A percentile compares a stretch with the other conserved stretches of the same genome.
phyloP scores from a whole-genome alignment of 2,113 vertebrate species.

The Bucco capensis region DNA sequence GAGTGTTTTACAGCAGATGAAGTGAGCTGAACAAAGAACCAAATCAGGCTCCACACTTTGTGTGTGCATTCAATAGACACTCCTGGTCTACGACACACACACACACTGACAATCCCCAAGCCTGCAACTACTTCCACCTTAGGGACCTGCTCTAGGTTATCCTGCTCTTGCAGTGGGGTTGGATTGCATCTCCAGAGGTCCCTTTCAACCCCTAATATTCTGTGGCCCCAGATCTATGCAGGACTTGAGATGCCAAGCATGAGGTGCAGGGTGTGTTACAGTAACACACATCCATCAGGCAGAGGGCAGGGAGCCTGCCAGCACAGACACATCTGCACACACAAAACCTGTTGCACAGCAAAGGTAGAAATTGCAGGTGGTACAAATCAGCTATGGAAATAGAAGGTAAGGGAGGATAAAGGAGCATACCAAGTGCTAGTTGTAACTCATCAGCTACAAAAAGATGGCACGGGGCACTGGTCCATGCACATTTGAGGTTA shows the following conservation, averaged over 20 bases:
- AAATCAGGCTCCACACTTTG: rapidly evolving
- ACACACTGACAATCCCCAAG: background rate
- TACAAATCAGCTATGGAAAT: background rate
- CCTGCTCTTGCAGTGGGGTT: no score
- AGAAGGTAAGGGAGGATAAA: background rate
- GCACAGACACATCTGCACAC: rapidly evolving
- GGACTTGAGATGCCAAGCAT: background rate
- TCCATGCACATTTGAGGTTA: background rate
- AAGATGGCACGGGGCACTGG: rapidly evolving
- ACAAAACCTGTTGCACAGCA: no score
- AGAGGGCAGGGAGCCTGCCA: background rate
- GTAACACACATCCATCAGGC: background rate
- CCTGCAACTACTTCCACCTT: background rate
- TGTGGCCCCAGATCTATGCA: rapidly evolving
- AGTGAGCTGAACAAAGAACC: background rate
- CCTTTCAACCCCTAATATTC: no score
- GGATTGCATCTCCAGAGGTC: no score
- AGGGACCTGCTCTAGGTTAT: no score
- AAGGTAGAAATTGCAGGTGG: rapidly evolving
- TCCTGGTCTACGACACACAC: rapidly evolving
- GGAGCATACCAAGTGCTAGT: background rate
- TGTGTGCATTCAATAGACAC: rapidly evolving
- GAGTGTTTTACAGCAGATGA: background rate
- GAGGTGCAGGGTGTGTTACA: background rate
- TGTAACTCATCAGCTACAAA: background rate